Percentiles rank a stretch among this genome's conserved stretches.
phyloP scores from a whole-genome alignment of 1,140 invertebrate genomes.

The Thaumatotibia leucotreta region DNA sequence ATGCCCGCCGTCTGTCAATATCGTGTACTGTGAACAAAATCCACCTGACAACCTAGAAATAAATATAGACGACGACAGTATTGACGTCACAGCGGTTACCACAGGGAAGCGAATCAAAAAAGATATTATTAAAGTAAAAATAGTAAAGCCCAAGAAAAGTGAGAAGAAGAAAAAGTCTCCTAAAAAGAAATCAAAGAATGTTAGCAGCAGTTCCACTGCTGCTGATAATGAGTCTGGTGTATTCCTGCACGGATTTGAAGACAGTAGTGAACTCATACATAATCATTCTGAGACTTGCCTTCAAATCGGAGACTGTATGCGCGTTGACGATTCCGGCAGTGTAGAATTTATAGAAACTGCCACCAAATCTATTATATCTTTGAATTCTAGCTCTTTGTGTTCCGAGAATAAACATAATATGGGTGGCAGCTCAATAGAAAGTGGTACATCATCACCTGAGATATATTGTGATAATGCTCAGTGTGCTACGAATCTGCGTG shows the following conservation, averaged over 20 bases:
- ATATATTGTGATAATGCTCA: conserved; percentile 13
- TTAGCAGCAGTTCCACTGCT: conserved; percentile 34
- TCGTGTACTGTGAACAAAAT: conserved; percentile 17
- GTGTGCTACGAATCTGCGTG: neutral
- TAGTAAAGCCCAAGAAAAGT: conserved; percentile 43
- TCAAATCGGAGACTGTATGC: conserved; percentile 53
- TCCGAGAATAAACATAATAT: neutral
- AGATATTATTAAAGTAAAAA: conserved; percentile 66
- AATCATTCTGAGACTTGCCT: conserved; percentile 67
- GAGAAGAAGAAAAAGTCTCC: conserved; percentile 18
- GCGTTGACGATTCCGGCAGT: conserved; percentile 28
- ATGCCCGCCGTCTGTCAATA: conserved; percentile 39
- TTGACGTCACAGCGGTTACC: conserved; percentile 14
- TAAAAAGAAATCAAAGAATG: conserved; percentile 18
- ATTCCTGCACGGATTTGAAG: conserved; percentile 29
- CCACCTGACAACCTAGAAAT: conserved; percentile 16
- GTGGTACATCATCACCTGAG: neutral
- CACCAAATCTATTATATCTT: conserved; percentile 36
- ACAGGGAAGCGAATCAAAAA: conserved; percentile 41
- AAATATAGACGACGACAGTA: neutral
- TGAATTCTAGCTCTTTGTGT: conserved; percentile 33
- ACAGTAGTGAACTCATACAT: conserved; percentile 57
- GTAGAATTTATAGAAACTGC: conserved; percentile 48
- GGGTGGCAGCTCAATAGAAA: neutral
- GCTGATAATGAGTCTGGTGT: conserved; percentile 40